These are phyloP conservation scores for Diabrotica balteata DNA, from an alignment of 2,888 invertebrate species.

Conservation along the genomic window DNA sequence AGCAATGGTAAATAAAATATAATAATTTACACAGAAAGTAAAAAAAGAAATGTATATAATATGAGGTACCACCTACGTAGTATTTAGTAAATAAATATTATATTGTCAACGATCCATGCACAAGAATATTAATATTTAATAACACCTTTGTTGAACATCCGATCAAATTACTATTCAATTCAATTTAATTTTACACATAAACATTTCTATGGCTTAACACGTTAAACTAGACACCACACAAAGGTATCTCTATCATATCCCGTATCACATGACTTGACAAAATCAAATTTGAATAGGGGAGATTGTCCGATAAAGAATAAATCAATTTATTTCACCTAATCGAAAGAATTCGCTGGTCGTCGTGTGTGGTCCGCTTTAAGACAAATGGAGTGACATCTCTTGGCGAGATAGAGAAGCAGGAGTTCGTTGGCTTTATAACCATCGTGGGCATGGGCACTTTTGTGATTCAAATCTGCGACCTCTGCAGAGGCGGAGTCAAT, in stretches of 20 bases:
- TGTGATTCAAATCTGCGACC: conserved; percentile 20
- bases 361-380: conserved; percentile 44
- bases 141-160: conserved; percentile 3
- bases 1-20: no score
- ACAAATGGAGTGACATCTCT: conserved; percentile 29
- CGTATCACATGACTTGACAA: conserved; percentile 22
- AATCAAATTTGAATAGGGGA: conserved; percentile 22
- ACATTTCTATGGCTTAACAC: conserved; percentile 19
- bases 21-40: no score
- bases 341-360: conserved; percentile 31
- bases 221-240: conserved; percentile 16
- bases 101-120: no score
- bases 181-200: conserved; percentile 8
- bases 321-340: conserved; percentile 35
- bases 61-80: no score
- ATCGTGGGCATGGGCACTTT: conserved; percentile 12
- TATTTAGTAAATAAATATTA: no score
- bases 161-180: conserved; percentile 13
- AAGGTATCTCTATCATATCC: conserved; percentile 13
- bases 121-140: background rate
- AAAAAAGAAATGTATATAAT: no score
- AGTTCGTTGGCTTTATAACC: conserved; percentile 21
- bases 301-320: conserved; percentile 31
- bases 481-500: conserved; percentile 8
- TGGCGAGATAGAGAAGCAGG: conserved; percentile 16